Percentiles rank a stretch among this genome's conserved stretches.
phyloP scores from a whole-genome alignment of 2,888 invertebrate genomes.

The Ornithoptera alexandrae region DNA sequence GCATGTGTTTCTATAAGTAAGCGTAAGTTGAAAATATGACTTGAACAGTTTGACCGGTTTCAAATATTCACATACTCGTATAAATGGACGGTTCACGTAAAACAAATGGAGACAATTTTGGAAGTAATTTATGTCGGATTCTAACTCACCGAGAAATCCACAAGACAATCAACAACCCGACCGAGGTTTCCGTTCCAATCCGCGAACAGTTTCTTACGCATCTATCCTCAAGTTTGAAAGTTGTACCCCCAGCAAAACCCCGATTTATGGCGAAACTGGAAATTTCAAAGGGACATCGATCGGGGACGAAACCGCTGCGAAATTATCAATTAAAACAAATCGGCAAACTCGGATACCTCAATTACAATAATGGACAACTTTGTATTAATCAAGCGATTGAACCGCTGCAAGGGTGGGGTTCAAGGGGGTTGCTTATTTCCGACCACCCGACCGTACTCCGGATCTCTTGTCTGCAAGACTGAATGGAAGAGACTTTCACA shows the following conservation, averaged over 20 bases:
- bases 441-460: constrained; percentile 33
- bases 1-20: too few species aligned
- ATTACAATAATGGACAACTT: constrained; percentile 58
- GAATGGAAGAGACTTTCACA: constrained; percentile 32
- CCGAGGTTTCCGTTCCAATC: constrained; percentile 5
- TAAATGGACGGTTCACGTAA: too few species aligned
- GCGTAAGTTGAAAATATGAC: too few species aligned
- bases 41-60: too few species aligned
- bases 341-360: constrained; percentile 47
- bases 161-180: neutral
- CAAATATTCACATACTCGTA: too few species aligned
- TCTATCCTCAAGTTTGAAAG: constrained; percentile 24
- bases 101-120: too few species aligned
- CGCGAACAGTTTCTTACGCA: constrained; percentile 21
- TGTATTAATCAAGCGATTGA: constrained; percentile 57
- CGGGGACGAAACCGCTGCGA: constrained; percentile 34
- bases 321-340: constrained; percentile 52
- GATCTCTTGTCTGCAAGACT: constrained; percentile 19
- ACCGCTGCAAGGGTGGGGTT: constrained; percentile 34
- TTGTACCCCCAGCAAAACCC: constrained; percentile 10
- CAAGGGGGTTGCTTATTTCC: constrained; percentile 32
- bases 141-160: neutral
- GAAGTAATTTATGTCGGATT: neutral
- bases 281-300: constrained; percentile 36
- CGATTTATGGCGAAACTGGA: constrained; percentile 20